Base-by-base conservation (phyloP, 2,888 invertebrate genomes). In the Patella depressa region DNA sequence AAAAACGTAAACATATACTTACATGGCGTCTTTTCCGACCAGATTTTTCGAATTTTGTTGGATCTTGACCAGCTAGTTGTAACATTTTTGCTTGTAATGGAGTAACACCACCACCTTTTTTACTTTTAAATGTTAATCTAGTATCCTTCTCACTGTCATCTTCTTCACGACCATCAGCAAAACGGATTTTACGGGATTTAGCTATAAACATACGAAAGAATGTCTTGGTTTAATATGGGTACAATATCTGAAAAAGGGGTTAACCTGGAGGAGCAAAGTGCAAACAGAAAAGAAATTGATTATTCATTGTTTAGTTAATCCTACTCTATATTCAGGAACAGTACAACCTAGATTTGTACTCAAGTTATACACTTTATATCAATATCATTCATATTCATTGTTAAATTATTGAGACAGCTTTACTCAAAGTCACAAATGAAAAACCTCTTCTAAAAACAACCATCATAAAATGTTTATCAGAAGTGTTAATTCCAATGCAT, bases 61-160 rank as follows among this genome's bases (percentile, higher is more conserved):
- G 96, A 88, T 97, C 96, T 92, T 97, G 97, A 0, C 97, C 96
- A 15, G 96, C 96, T 88, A 96, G 94, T 78, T n/a, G 95, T 87
- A 96, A 92, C 96, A 96, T 96, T 85, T 96, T 95, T 86, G 96
- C 96, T 88, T 97, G 96, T 55, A 97, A 90, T 0, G 95, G 83
- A 1, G 89, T 87, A 54, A 89, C 85, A 29, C 79, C 79, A 53
- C 83, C 79, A 55, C 84, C 82, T 75, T 83, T 79, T 74, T 85
- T 82, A 78, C 88, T 88, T 29, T 76, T 69, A 54, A 82, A 57
- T 24, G 55, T 79, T 71, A 82, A 77, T 55, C 88, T 84, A 71
- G 90, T 89, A 78, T 90, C 89, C 70, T 86, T 86, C 53, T 88
- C 88, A 78, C 85, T 87, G 1, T 78, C 92, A 79, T 93, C 93